Conservation (phyloP, 2,888 invertebrate species). For the Lasioglossum calceatum region DNA sequence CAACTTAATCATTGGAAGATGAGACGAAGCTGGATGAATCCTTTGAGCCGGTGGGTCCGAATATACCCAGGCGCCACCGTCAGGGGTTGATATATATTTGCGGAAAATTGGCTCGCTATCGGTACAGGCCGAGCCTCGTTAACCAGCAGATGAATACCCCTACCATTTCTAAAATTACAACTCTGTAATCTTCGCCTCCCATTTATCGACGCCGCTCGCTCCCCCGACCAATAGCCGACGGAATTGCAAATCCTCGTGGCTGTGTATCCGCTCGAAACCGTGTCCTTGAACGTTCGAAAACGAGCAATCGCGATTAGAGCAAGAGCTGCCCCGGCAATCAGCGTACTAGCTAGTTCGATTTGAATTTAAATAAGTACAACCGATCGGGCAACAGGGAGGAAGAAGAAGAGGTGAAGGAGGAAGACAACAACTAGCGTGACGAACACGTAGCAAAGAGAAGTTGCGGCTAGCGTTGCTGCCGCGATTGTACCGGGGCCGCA, state of each 20-base stretch:
- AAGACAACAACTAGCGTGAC: slow-evolving; percentile 22
- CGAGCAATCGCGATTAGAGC: slow-evolving; percentile 5
- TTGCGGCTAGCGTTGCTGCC: slow-evolving; percentile 2
- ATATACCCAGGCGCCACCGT: not conserved
- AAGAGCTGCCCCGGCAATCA: slow-evolving; percentile 44
- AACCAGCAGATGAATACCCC: not conserved
- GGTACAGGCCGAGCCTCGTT: not conserved
- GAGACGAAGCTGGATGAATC: not conserved
- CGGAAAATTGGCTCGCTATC: slow-evolving; percentile 2
- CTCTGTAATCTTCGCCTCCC: not conserved
- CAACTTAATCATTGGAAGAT: not conserved
- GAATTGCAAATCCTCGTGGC: not conserved
- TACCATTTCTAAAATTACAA: not conserved
- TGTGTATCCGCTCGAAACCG: not conserved
- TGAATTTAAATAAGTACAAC: slow-evolving; percentile 53
- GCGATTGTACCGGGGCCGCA: slow-evolving; percentile 25
- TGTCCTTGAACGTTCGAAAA: slow-evolving; percentile 2
- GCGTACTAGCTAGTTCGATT: slow-evolving; percentile 32
- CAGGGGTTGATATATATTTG: not conserved
- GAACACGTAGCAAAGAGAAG: slow-evolving; percentile 30
- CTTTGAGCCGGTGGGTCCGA: not conserved
- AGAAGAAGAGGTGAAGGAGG: not conserved
- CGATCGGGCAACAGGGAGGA: slow-evolving; percentile 7
- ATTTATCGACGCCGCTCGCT: not conserved
- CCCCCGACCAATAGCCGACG: not conserved